phyloP scores from a whole-genome alignment of 2,888 invertebrate genomes.

The Agriopis leucophaearia region DNA sequence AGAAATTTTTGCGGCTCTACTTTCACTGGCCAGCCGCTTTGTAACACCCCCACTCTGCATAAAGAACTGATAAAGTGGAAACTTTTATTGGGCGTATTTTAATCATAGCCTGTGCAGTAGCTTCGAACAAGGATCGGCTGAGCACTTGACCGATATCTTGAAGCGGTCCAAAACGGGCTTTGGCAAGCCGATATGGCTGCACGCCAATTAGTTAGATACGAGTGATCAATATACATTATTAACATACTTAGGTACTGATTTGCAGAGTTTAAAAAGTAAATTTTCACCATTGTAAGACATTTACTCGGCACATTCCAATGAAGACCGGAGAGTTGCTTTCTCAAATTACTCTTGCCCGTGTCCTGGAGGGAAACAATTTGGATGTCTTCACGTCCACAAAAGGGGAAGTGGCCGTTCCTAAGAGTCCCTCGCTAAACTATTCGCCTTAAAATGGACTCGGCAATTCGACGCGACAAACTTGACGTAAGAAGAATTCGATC shows the following conservation, averaged over 20 bases:
- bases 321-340: constrained; percentile 65
- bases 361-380: constrained; percentile 70
- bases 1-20: constrained; percentile 53
- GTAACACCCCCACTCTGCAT: constrained; percentile 55
- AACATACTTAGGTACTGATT: neutral
- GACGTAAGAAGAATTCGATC: constrained; percentile 39
- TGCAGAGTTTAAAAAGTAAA: no score
- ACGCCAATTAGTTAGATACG: constrained; percentile 50
- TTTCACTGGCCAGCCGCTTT: constrained; percentile 36
- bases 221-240: constrained; percentile 23
- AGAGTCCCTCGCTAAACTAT: constrained; percentile 69
- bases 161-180: constrained; percentile 40
- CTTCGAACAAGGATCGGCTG: constrained; percentile 25
- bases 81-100: constrained; percentile 55
- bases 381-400: constrained; percentile 69
- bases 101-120: constrained; percentile 31
- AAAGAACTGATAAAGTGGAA: constrained; percentile 63
- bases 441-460: constrained; percentile 60
- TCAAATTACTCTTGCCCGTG: constrained; percentile 64
- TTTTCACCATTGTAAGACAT: constrained; percentile 8
- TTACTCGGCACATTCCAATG: constrained; percentile 64
- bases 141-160: constrained; percentile 38
- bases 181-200: constrained; percentile 48
- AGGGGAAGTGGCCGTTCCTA: constrained; percentile 61
- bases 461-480: constrained; percentile 50